Conservation (phyloP, 1,140 invertebrate genomes). For the Bombus terrestris region DNA sequence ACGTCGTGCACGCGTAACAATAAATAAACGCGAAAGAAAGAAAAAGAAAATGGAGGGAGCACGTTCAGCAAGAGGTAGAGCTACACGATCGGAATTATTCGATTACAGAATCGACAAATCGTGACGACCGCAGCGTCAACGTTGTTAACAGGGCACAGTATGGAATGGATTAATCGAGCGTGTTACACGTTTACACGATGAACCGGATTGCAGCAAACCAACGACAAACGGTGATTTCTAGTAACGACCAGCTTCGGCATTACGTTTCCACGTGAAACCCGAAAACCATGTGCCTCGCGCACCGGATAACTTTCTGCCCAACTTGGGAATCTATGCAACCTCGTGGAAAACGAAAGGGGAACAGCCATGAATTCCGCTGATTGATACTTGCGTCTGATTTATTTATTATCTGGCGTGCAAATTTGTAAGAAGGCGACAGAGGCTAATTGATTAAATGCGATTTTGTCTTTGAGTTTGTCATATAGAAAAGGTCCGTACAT, state of each 20-base stretch:
- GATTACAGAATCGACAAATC: constrained; percentile 48
- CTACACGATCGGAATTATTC: constrained; percentile 41
- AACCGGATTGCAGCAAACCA: constrained; percentile 40
- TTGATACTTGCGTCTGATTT: neutral
- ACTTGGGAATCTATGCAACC: neutral
- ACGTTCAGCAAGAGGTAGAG: neutral
- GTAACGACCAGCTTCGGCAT: constrained; percentile 23
- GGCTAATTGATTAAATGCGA: neutral
- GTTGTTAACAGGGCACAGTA: constrained; percentile 45
- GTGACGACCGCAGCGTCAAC: constrained; percentile 50
- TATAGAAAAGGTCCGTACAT: too few species aligned
- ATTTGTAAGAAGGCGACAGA: neutral
- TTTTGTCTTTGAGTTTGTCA: too few species aligned
- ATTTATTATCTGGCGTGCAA: neutral
- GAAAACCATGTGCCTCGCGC: constrained; percentile 2
- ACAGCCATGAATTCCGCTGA: neutral
- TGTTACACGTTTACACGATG: constrained; percentile 56
- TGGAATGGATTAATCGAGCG: constrained; percentile 54
- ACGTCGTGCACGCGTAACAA: neutral
- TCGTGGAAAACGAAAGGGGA: too few species aligned
- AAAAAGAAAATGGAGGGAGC: neutral
- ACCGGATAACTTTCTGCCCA: neutral
- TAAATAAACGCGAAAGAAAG: neutral
- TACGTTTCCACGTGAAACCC: neutral
- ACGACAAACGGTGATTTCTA: constrained; percentile 51